These are phyloP conservation scores for Sapayoa aenigma DNA, from an alignment of 2,113 vertebrate genomes.

Conservation along the genomic window DNA sequence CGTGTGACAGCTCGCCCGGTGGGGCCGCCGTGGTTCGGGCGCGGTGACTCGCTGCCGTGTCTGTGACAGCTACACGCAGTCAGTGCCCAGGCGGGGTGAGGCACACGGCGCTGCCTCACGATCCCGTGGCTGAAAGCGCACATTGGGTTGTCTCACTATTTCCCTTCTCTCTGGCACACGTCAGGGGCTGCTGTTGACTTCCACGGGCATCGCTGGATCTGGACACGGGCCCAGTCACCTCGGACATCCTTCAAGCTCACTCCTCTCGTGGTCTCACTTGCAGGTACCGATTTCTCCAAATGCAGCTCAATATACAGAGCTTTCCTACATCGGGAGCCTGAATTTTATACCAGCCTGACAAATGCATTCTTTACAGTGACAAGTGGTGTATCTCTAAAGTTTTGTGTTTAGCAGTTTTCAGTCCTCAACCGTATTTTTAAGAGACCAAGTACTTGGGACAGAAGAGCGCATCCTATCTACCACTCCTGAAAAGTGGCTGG, in stretches of 20 bases:
- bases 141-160: fast-evolving
- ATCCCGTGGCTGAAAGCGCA: background rate
- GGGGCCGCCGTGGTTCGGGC: background rate
- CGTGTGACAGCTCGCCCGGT: background rate
- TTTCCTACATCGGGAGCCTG: background rate
- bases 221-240: background rate
- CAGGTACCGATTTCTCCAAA: background rate
- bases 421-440: background rate
- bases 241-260: fast-evolving
- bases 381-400: fast-evolving
- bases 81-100: background rate
- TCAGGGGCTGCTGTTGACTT: background rate
- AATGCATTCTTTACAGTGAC: too few species aligned
- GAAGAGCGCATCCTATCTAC: fast-evolving
- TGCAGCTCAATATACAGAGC: background rate
- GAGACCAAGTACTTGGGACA: fast-evolving
- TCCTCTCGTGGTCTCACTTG: background rate
- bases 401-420: background rate
- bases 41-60: background rate
- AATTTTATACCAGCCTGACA: background rate
- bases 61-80: fast-evolving
- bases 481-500: background rate
- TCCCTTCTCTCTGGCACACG: background rate
- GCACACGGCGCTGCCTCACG: background rate
- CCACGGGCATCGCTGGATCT: background rate